Conservation (phyloP, 2,797 vertebrate species). For the Lemur catta region DNA sequence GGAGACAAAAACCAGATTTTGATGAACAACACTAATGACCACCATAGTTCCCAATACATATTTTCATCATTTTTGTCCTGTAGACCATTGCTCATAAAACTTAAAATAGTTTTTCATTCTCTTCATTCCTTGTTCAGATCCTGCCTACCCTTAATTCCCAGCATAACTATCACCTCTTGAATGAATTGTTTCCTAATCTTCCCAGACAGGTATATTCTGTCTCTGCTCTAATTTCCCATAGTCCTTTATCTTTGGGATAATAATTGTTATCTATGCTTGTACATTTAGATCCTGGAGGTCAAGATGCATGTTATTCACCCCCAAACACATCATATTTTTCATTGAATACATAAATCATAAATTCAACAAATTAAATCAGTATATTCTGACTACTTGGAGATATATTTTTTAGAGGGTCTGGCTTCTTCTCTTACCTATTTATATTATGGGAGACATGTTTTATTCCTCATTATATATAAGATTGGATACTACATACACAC, state of each 20-base stretch:
- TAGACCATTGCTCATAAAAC: neutral
- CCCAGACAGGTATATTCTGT: neutral
- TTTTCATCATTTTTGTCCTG: neutral
- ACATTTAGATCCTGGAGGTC: slow-evolving; percentile 24
- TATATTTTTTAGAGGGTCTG: neutral
- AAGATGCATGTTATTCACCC: neutral
- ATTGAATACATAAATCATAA: slow-evolving; percentile 18
- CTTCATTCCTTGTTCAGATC: neutral
- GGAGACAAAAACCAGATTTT: neutral
- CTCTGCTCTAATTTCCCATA: neutral
- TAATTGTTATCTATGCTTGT: neutral
- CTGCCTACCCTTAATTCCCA: neutral
- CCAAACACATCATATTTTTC: neutral
- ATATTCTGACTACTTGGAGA: neutral
- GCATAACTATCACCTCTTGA: neutral
- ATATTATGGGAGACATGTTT: slow-evolving; percentile 9
- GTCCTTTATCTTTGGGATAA: slow-evolving; percentile 2
- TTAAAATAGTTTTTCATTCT: neutral
- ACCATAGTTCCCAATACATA: neutral
- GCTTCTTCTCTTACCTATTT: slow-evolving; percentile 40
- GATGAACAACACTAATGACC: neutral
- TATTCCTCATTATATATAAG: slow-evolving; percentile 49
- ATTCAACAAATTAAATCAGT: neutral
- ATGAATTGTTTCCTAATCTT: neutral
- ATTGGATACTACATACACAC: neutral